Conservation (phyloP, 1,140 invertebrate species). For the Leptoteleia sp. region DNA sequence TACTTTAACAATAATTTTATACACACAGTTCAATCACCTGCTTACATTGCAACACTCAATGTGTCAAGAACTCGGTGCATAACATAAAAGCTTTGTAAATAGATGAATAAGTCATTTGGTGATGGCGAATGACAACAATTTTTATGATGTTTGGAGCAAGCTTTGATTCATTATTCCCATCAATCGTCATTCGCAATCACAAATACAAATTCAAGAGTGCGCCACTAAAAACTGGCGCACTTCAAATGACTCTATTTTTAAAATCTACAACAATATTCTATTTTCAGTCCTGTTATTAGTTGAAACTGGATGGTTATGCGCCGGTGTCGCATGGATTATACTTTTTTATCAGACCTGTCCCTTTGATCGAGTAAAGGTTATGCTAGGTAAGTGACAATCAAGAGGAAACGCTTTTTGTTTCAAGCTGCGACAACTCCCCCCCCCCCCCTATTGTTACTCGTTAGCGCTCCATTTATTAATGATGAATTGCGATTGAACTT, state of each 20-base stretch:
- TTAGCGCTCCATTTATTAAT: background rate
- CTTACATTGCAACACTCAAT: too few species aligned
- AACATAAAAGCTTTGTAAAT: too few species aligned
- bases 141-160: background rate
- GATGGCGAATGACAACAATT: slow-evolving; percentile 6
- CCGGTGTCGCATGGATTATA: slow-evolving; percentile 88
- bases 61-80: background rate
- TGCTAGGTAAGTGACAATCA: slow-evolving; percentile 85
- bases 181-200: slow-evolving; percentile 7
- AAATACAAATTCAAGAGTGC: slow-evolving; percentile 11
- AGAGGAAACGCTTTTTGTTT: slow-evolving; percentile 30
- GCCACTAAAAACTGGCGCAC: slow-evolving; percentile 12
- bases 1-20: too few species aligned
- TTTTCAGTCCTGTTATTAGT: slow-evolving; percentile 87
- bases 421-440: too few species aligned
- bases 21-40: too few species aligned
- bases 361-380: slow-evolving; percentile 86
- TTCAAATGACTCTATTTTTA: slow-evolving; percentile 41
- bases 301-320: slow-evolving; percentile 88
- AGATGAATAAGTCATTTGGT: slow-evolving; percentile 6
- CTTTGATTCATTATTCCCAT: background rate
- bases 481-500: slow-evolving; percentile 11
- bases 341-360: slow-evolving; percentile 87
- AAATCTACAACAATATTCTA: slow-evolving; percentile 29
- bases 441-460: too few species aligned